phyloP scores from a whole-genome alignment of 2,888 invertebrate genomes.

The Spodoptera exigua region DNA sequence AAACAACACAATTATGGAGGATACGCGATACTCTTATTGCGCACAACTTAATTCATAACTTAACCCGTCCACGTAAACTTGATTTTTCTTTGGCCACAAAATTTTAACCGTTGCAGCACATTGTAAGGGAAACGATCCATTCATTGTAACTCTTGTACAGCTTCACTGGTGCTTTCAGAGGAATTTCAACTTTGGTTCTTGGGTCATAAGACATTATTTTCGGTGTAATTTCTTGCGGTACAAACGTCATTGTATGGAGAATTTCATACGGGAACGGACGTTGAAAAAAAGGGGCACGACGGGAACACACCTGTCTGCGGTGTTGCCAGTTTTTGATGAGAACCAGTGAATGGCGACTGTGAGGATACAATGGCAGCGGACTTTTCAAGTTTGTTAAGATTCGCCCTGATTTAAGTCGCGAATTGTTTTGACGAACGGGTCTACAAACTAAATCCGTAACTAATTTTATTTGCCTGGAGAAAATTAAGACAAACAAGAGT shows the following conservation, averaged over 20 bases:
- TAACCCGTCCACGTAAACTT: conserved; percentile 61
- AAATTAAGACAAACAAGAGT: conserved; percentile 1
- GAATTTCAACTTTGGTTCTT: conserved; percentile 62
- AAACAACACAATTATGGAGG: conserved; percentile 73
- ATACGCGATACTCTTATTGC: conserved; percentile 61
- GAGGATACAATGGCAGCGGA: conserved; percentile 71
- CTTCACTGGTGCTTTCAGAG: conserved; percentile 53
- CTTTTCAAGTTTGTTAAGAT: conserved; percentile 72
- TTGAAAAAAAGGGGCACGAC: conserved; percentile 87
- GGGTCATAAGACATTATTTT: conserved; percentile 46
- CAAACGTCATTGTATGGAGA: conserved; percentile 63
- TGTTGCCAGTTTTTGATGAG: conserved; percentile 88
- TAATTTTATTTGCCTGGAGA: conserved; percentile 17
- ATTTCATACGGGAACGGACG: conserved; percentile 83
- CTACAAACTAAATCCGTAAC: neutral
- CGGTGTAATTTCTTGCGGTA: conserved; percentile 27
- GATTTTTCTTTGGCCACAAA: conserved; percentile 65
- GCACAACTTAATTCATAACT: conserved; percentile 58
- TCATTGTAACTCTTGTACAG: conserved; percentile 84
- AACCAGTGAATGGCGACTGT: conserved; percentile 82
- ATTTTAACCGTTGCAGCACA: conserved; percentile 84
- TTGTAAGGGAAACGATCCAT: conserved; percentile 87
- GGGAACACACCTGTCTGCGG: conserved; percentile 88
- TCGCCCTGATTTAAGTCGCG: conserved; percentile 39
- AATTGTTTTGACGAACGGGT: conserved; percentile 35